Evolutionary conservation across 2,797 vertebrate species (phyloP).

Genomic region (Halcyon smyrnensis): DNA sequence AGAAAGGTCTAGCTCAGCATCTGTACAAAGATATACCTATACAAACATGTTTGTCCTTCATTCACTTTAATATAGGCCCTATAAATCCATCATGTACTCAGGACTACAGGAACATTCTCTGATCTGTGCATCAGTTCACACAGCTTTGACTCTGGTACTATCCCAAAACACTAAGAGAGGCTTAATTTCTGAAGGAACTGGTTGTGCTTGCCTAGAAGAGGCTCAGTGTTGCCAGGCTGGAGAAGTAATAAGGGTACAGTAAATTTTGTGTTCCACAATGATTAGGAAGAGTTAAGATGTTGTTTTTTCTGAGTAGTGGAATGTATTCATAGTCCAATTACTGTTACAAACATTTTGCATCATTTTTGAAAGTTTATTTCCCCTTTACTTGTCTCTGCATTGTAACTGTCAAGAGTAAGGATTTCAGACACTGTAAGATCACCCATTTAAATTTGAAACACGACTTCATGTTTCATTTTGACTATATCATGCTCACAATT

Average conservation of each 20-base stretch:
- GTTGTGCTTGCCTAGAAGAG: neutral
- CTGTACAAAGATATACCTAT: neutral
- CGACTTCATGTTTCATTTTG: neutral
- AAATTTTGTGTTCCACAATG: neutral
- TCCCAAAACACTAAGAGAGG: neutral
- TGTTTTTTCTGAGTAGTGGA: neutral
- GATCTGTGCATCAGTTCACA: neutral
- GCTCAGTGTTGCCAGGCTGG: neutral
- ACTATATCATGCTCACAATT: neutral
- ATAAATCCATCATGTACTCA: neutral
- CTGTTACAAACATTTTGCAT: neutral
- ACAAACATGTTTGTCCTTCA: neutral
- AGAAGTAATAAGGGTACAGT: neutral
- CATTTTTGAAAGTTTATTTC: neutral
- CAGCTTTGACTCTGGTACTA: neutral
- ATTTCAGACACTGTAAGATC: neutral
- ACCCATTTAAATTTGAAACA: neutral
- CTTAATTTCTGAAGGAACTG: neutral
- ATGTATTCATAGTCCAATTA: neutral
- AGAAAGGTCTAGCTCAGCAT: neutral
- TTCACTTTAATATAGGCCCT: neutral
- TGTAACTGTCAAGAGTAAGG: neutral
- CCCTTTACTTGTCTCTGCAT: neutral
- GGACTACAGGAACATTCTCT: neutral
- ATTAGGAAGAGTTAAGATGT: neutral